These are phyloP conservation scores for Ctenoplectra terminalis DNA, from an alignment of 1,140 invertebrate genomes.

Conservation along the genomic window DNA sequence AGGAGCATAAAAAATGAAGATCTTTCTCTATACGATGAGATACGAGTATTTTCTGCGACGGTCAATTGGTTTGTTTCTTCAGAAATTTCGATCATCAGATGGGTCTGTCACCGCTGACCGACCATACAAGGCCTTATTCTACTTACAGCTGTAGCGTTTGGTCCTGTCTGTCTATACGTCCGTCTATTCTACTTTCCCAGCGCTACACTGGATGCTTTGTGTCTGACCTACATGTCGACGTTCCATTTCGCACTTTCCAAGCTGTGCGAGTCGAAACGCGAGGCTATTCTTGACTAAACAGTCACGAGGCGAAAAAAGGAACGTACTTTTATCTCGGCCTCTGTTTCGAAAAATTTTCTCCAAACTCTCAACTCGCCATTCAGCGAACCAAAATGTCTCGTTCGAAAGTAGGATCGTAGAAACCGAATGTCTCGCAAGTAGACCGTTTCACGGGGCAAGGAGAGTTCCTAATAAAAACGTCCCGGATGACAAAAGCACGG, in stretches of 20 bases:
- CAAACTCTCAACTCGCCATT: neutral
- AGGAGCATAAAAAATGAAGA: no score
- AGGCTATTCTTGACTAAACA: neutral
- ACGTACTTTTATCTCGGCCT: neutral
- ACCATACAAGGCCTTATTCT: neutral
- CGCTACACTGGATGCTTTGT: neutral
- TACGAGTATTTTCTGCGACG: no score
- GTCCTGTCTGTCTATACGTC: neutral
- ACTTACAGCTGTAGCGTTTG: neutral
- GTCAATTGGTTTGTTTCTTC: no score
- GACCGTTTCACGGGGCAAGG: neutral
- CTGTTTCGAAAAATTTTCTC: neutral
- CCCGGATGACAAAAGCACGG: conserved; percentile 37
- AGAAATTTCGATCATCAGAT: no score
- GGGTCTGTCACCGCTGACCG: neutral
- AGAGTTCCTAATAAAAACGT: neutral
- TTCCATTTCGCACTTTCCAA: conserved; percentile 11
- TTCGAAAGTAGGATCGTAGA: neutral
- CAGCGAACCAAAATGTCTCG: neutral
- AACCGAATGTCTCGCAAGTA: neutral
- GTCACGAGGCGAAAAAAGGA: neutral
- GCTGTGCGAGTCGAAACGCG: neutral
- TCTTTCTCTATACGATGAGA: no score
- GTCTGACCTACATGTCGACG: neutral
- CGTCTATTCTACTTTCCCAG: neutral